Percentiles rank a stretch among this genome's conserved stretches.
Conservation (phyloP, 1,140 invertebrate species). For the Dryas iulia region DNA sequence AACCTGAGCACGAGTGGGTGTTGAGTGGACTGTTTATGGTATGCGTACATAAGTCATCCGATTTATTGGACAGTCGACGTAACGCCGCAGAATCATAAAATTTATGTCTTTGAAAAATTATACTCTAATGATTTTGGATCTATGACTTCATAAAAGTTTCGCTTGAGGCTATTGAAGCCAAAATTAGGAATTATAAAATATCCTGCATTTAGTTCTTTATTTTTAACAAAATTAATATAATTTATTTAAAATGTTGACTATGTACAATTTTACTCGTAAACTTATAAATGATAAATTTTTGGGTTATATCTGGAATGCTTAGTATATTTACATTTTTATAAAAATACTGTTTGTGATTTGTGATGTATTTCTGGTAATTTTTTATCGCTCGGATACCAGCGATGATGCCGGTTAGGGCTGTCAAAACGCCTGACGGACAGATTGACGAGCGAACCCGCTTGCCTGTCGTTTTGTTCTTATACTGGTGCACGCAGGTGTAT, state of each 20-base stretch:
- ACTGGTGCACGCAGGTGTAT: conserved; percentile 56
- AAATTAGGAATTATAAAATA: background rate
- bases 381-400: conserved; percentile 52
- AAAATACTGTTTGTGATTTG: conserved; percentile 42
- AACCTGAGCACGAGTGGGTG: conserved; percentile 67
- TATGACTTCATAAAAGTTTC: conserved; percentile 32
- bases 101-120: conserved; percentile 50
- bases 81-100: conserved; percentile 54
- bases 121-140: conserved; percentile 38
- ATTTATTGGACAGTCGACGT: conserved; percentile 57
- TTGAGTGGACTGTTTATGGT: conserved; percentile 49
- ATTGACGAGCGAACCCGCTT: conserved; percentile 70
- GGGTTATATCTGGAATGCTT: background rate
- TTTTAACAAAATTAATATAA: too few species aligned
- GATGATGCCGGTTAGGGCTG: conserved; percentile 75
- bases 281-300: too few species aligned
- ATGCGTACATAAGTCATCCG: conserved; percentile 51
- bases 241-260: too few species aligned
- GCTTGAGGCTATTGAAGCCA: background rate
- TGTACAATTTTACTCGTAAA: too few species aligned
- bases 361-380: conserved; percentile 51
- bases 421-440: conserved; percentile 70
- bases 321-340: conserved; percentile 4
- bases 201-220: background rate
- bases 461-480: conserved; percentile 63